phyloP scores from a whole-genome alignment of 2,888 invertebrate species.

The Limenitis camilla region DNA sequence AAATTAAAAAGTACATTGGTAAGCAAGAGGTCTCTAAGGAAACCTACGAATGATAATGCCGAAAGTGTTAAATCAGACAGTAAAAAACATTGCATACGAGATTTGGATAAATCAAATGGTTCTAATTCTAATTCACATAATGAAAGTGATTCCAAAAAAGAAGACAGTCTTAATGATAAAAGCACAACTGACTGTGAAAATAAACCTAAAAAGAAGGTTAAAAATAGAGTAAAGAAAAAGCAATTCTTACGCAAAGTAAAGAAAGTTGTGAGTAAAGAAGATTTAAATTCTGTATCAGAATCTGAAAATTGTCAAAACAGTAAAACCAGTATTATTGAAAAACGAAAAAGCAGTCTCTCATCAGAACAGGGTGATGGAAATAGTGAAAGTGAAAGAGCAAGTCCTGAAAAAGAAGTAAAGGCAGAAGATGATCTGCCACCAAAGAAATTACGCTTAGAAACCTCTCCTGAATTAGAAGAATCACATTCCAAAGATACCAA shows the following conservation, averaged over 20 bases:
- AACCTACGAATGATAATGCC: slow-evolving; percentile 52
- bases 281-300: slow-evolving; percentile 45
- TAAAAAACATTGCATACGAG: slow-evolving; percentile 62
- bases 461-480: slow-evolving; percentile 51
- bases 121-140: slow-evolving; percentile 43
- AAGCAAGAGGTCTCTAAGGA: slow-evolving; percentile 55
- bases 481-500: slow-evolving; percentile 59
- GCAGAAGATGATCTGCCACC: slow-evolving; percentile 55
- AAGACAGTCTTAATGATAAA: slow-evolving; percentile 49
- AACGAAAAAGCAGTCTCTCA: slow-evolving; percentile 63
- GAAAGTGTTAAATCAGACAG: slow-evolving; percentile 53
- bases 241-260: slow-evolving; percentile 41
- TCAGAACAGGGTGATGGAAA: slow-evolving; percentile 56
- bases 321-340: slow-evolving; percentile 63
- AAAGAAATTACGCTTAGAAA: slow-evolving; percentile 61
- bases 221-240: slow-evolving; percentile 58
- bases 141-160: slow-evolving; percentile 42
- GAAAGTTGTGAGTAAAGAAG: slow-evolving; percentile 43
- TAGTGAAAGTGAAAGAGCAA: slow-evolving; percentile 46
- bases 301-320: slow-evolving; percentile 53
- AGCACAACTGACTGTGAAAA: slow-evolving; percentile 44
- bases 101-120: slow-evolving; percentile 47
- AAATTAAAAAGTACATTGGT: slow-evolving; percentile 50
- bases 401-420: slow-evolving; percentile 47
- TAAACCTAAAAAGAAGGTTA: slow-evolving; percentile 53